Conservation (phyloP, 2,797 vertebrate species). For the Orestias chungarensis region DNA sequence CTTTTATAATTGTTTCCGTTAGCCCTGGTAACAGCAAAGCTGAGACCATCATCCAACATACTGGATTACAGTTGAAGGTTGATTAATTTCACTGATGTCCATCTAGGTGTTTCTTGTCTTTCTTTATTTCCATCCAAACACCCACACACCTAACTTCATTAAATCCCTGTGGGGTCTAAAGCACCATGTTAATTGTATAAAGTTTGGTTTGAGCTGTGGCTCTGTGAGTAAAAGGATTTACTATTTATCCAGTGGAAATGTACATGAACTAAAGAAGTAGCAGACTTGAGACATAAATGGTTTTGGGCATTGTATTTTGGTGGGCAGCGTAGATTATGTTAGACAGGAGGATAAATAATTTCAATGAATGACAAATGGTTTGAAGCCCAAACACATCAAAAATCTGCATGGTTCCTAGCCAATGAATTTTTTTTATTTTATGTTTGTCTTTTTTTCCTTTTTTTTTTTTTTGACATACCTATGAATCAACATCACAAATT, state of each 20-base stretch:
- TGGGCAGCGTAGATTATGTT: neutral
- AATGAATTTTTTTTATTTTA: too few relatives aligned
- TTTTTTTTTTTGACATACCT: too few relatives aligned
- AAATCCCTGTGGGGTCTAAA: conserved; percentile 51
- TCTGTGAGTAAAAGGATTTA: conserved; percentile 51
- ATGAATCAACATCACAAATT: too few relatives aligned
- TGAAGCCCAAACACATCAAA: too few relatives aligned
- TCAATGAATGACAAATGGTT: too few relatives aligned
- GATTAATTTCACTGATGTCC: conserved; percentile 50
- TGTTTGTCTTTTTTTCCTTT: too few relatives aligned
- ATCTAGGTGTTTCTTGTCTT: conserved; percentile 37
- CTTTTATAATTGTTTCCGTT: neutral
- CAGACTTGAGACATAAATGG: conserved; percentile 9
- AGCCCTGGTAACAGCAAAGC: conserved; percentile 26
- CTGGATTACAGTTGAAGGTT: conserved; percentile 44
- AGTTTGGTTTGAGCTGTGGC: conserved; percentile 42
- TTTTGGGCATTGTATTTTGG: neutral
- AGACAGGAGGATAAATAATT: neutral
- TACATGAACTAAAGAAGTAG: conserved; percentile 27
- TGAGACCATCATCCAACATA: conserved; percentile 42
- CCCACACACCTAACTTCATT: conserved; percentile 60
- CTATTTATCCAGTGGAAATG: conserved; percentile 44
- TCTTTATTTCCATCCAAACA: conserved; percentile 53
- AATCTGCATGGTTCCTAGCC: neutral
- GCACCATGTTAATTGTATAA: conserved; percentile 62